Percentiles rank a stretch among this genome's conserved stretches.
Evolutionary conservation across 1,140 invertebrate genomes (phyloP).

Genomic region (Musca domestica): DNA sequence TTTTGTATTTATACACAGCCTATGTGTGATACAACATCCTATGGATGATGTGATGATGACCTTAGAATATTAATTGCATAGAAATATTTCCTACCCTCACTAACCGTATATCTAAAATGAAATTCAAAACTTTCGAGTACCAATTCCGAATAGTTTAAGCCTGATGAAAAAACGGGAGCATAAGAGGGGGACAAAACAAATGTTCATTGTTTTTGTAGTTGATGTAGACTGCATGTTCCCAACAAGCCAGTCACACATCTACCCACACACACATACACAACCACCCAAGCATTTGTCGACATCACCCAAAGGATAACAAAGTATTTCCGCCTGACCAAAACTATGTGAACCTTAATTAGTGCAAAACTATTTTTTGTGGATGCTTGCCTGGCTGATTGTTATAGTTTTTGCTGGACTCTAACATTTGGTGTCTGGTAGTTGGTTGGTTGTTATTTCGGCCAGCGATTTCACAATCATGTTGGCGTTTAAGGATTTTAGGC

Average conservation of each 20-base stretch:
- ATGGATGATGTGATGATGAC: not conserved
- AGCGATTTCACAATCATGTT: no score
- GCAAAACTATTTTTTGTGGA: conserved; percentile 6
- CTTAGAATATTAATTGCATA: conserved; percentile 5
- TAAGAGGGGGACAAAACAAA: not conserved
- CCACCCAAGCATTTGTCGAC: not conserved
- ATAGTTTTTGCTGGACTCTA: not conserved
- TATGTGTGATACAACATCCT: no score
- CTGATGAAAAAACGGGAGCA: not conserved
- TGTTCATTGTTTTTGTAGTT: not conserved
- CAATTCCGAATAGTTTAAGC: no score
- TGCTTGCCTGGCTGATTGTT: not conserved
- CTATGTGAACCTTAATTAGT: conserved; percentile 19
- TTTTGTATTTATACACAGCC: not conserved
- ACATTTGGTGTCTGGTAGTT: no score
- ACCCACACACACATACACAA: no score
- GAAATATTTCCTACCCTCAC: no score
- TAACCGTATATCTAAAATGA: no score
- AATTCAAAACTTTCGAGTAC: no score
- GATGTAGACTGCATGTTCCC: no score
- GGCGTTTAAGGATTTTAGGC: not conserved
- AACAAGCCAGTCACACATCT: no score
- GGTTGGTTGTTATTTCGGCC: no score
- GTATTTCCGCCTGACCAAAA: not conserved
- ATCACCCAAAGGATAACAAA: not conserved